Percentiles rank a stretch among this genome's conserved stretches.
Conservation (phyloP, 2,888 invertebrate species). For the Holacanthella duospinosa region DNA sequence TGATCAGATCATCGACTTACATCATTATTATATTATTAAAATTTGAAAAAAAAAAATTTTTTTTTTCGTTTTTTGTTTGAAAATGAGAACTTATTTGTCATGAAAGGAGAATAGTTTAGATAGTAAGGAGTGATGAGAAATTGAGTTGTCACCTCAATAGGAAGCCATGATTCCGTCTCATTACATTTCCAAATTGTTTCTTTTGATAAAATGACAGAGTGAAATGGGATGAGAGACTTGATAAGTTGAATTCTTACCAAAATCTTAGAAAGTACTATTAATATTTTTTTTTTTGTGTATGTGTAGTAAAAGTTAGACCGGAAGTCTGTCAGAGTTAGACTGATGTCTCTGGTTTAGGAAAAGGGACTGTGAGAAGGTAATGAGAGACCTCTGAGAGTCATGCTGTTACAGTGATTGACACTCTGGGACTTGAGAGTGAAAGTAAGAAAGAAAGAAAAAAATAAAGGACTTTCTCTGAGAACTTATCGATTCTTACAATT, state of each 20-base stretch:
- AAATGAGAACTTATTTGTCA: too few relatives aligned
- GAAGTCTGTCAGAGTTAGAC: too few relatives aligned
- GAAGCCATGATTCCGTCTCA: neutral
- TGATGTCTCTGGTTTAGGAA: too few relatives aligned
- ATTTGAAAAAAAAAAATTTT: too few relatives aligned
- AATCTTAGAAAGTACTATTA: neutral
- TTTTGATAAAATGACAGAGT: neutral
- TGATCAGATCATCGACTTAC: too few relatives aligned
- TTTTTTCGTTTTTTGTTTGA: too few relatives aligned
- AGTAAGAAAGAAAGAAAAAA: neutral
- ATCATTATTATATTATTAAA: too few relatives aligned
- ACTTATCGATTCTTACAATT: neutral
- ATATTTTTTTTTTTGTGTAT: neutral
- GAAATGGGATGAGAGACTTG: neutral
- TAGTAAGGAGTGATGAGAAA: too few relatives aligned
- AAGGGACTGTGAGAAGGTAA: neutral
- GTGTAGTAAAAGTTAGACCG: neutral
- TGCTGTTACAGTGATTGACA: neutral
- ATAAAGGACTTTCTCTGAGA: too few relatives aligned
- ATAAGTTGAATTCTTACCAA: neutral
- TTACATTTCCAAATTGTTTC: neutral
- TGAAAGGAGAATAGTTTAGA: too few relatives aligned
- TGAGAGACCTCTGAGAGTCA: neutral
- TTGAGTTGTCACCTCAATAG: slow-evolving; percentile 3
- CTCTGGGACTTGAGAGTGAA: neutral